These are phyloP conservation scores for Mizuhopecten yessoensis DNA, from an alignment of 1,140 invertebrate species.

Conservation along the genomic window DNA sequence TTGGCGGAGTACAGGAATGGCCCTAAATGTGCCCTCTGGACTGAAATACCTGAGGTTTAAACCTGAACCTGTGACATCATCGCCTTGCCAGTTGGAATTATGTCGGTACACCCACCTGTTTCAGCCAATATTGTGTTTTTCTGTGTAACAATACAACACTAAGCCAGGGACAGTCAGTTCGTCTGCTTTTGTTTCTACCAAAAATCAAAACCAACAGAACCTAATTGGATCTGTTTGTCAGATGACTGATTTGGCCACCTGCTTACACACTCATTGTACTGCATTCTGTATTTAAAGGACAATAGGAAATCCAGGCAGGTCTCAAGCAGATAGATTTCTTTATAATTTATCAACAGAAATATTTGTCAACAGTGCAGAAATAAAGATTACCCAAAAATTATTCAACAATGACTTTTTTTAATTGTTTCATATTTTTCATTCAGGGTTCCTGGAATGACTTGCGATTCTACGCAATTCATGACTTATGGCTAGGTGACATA, in stretches of 20 bases:
- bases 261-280: not conserved
- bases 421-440: not conserved
- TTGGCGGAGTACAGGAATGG: not conserved
- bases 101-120: conserved; percentile 1
- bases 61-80: not conserved
- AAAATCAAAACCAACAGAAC: not conserved
- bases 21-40: not conserved
- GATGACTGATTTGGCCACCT: not conserved
- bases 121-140: no score
- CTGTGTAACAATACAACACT: not conserved
- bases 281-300: not conserved
- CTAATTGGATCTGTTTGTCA: conserved; percentile 5
- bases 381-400: no score
- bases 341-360: not conserved
- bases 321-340: not conserved
- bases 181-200: not conserved
- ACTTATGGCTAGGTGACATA: not conserved
- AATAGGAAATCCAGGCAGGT: not conserved
- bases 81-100: no score
- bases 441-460: not conserved
- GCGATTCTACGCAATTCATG: not conserved
- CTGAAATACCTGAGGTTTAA: conserved; percentile 33
- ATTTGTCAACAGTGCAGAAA: no score
- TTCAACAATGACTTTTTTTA: not conserved
- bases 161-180: not conserved